A percentile compares a stretch with the other conserved stretches of the same genome.
phyloP scores from a whole-genome alignment of 1,140 invertebrate genomes.

The Bombus breviceps region DNA sequence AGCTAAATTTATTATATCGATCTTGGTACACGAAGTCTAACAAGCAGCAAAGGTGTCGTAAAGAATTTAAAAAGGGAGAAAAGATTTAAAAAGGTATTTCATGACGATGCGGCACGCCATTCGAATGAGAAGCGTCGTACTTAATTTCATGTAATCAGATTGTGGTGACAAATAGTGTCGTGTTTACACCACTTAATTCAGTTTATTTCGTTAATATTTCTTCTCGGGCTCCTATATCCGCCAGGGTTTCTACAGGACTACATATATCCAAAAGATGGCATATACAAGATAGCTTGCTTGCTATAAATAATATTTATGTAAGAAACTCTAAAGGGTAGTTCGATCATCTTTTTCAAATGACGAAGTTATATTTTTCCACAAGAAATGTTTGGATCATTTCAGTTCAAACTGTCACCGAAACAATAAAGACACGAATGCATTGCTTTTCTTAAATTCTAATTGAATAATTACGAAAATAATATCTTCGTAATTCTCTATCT shows the following conservation, averaged over 20 bases:
- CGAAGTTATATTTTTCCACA: too few relatives aligned
- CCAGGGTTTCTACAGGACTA: neutral
- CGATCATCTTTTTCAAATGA: too few relatives aligned
- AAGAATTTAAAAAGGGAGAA: neutral
- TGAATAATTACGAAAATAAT: neutral
- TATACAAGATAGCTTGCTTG: neutral
- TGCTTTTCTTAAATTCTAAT: too few relatives aligned
- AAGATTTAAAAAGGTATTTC: neutral
- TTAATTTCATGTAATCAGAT: constrained; percentile 62
- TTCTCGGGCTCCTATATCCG: neutral
- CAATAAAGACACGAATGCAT: too few relatives aligned
- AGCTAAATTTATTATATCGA: neutral
- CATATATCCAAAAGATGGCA: neutral
- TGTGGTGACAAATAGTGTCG: constrained; percentile 48
- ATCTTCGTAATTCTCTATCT: neutral
- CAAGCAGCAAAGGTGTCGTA: neutral
- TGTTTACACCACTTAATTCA: constrained; percentile 53
- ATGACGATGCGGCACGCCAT: neutral
- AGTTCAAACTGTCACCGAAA: too few relatives aligned
- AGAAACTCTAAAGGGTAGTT: neutral
- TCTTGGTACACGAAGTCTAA: neutral
- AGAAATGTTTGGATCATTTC: too few relatives aligned
- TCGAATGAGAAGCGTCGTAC: constrained; percentile 15
- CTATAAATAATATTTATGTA: neutral
- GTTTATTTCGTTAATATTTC: constrained; percentile 58